These are phyloP conservation scores for Sitophilus oryzae DNA, from an alignment of 1,140 invertebrate genomes.

Conservation along the genomic window DNA sequence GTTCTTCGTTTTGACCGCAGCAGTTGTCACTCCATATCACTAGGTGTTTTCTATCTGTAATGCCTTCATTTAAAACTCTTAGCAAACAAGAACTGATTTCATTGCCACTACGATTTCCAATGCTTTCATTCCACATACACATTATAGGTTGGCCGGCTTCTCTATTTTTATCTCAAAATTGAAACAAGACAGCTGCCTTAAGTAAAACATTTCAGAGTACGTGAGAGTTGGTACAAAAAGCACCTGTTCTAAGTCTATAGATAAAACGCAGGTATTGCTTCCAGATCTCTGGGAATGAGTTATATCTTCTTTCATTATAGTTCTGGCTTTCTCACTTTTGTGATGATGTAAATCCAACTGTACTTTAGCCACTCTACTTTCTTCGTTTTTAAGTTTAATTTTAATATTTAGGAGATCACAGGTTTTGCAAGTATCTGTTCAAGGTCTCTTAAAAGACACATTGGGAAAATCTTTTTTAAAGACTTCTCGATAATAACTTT, in stretches of 20 bases:
- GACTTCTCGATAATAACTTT: no score
- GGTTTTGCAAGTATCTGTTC: no score
- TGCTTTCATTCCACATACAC: constrained; percentile 16
- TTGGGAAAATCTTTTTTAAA: no score
- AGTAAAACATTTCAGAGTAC: constrained; percentile 14
- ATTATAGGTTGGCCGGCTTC: constrained; percentile 4
- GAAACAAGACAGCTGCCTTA: constrained; percentile 11
- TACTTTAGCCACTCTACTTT: no score
- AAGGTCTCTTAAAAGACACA: no score
- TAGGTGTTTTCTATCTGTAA: no score
- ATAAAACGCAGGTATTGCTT: background rate
- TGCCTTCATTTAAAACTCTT: constrained; percentile 12
- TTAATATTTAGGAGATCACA: no score
- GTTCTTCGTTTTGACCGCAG: constrained; percentile 4
- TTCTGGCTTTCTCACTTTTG: background rate
- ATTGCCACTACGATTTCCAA: constrained; percentile 18
- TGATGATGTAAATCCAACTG: constrained; percentile 1
- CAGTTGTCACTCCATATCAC: no score
- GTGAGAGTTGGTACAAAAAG: constrained; percentile 13
- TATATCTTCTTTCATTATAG: constrained; percentile 10
- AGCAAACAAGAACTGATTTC: constrained; percentile 13
- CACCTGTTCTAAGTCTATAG: constrained; percentile 14
- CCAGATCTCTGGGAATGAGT: constrained; percentile 2
- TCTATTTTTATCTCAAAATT: constrained; percentile 17
- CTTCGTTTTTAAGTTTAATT: no score